phyloP scores from a whole-genome alignment of 1,140 invertebrate genomes.

The Euura lappo region DNA sequence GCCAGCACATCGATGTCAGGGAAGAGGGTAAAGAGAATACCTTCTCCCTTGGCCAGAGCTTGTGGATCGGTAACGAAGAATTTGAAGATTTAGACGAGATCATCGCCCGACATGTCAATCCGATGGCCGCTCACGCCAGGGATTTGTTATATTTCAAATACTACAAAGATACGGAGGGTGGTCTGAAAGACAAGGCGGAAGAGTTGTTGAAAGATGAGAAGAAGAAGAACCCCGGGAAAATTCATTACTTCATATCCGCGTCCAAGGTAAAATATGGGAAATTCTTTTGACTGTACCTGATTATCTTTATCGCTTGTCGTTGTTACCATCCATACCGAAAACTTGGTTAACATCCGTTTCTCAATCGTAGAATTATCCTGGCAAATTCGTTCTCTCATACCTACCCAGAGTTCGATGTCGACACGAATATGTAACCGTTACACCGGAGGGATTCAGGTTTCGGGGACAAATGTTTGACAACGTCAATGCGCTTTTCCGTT shows the following conservation, averaged over 20 bases:
- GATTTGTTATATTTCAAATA: conserved; percentile 94
- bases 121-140: conserved; percentile 91
- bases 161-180: conserved; percentile 75
- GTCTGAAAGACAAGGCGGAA: conserved; percentile 85
- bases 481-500: conserved; percentile 83
- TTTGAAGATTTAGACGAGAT: conserved; percentile 99
- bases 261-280: conserved; percentile 64
- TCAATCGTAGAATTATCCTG: conserved; percentile 78
- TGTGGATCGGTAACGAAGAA: conserved; percentile 89
- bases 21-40: conserved; percentile 98
- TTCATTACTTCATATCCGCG: conserved; percentile 90
- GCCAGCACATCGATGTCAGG: conserved; percentile 94
- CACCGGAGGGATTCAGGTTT: conserved; percentile 92
- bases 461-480: conserved; percentile 87
- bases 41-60: conserved; percentile 86
- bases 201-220: conserved; percentile 87
- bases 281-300: too few relatives aligned
- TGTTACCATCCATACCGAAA: too few relatives aligned
- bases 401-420: conserved; percentile 81
- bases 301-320: too few relatives aligned
- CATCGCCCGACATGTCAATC: conserved; percentile 93
- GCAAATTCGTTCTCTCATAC: conserved; percentile 95
- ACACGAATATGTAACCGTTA: conserved; percentile 92
- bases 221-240: conserved; percentile 83
- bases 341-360: too few relatives aligned